A percentile compares a stretch with the other conserved stretches of the same genome.
Evolutionary conservation across 2,113 vertebrate genomes (phyloP).

Genomic region (Brachyhypopomus occidentalis): DNA sequence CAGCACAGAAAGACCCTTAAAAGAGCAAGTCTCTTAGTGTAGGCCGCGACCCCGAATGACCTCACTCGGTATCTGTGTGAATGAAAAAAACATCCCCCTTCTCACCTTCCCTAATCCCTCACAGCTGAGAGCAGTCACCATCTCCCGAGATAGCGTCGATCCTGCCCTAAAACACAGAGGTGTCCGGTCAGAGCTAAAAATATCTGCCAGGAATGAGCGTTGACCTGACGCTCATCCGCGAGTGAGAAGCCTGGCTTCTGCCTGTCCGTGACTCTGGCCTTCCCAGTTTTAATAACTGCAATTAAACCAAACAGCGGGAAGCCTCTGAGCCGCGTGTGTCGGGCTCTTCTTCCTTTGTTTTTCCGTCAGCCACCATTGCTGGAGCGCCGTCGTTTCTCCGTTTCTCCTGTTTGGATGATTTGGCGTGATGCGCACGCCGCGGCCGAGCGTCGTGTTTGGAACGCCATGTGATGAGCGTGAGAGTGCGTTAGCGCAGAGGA

Average conservation of each 20-base stretch:
- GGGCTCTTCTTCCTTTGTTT: conserved; percentile 58
- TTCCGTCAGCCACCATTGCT: conserved; percentile 54
- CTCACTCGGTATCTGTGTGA: conserved; percentile 47
- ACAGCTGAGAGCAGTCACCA: conserved; percentile 65
- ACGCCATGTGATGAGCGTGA: conserved; percentile 60
- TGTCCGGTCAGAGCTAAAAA: conserved; percentile 64
- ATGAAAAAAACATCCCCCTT: conserved; percentile 55
- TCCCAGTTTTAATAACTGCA: conserved; percentile 47
- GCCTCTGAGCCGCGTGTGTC: conserved; percentile 45
- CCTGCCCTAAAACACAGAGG: conserved; percentile 36
- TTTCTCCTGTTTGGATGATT: conserved; percentile 66
- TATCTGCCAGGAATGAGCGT: conserved; percentile 53
- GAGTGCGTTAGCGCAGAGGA: conserved; percentile 55
- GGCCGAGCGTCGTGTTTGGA: conserved; percentile 60
- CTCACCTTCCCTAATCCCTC: conserved; percentile 66
- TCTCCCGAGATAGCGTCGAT: conserved; percentile 41
- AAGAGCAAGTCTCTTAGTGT: conserved; percentile 42
- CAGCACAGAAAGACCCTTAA: too few species aligned
- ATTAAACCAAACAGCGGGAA: conserved; percentile 58
- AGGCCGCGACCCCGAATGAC: conserved; percentile 54
- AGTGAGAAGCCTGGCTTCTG: conserved; percentile 28
- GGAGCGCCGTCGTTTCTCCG: conserved; percentile 58
- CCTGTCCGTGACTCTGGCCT: conserved; percentile 34
- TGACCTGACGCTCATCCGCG: conserved; percentile 47
- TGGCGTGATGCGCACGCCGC: conserved; percentile 57